Conservation (phyloP, 37 sponge, comb jelly and placozoan species). For the Haliclona indistincta region DNA sequence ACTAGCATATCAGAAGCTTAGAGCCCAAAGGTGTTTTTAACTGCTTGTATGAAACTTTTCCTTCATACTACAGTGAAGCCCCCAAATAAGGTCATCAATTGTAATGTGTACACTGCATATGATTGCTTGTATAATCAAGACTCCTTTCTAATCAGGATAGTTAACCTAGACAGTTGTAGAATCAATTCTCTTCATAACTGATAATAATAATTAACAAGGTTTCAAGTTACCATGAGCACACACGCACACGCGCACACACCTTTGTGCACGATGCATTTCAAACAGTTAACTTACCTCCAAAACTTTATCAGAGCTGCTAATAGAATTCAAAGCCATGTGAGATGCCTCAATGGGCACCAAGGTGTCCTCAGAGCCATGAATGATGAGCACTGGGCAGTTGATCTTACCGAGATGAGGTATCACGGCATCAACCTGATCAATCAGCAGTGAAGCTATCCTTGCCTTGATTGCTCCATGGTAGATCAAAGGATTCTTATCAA, state of each 20-base stretch:
- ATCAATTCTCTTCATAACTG: too few species aligned
- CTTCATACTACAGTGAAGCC: too few species aligned
- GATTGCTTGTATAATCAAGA: too few species aligned
- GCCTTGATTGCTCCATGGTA: conserved; percentile 55
- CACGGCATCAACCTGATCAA: conserved; percentile 1
- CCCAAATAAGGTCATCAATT: too few species aligned
- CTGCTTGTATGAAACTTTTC: too few species aligned
- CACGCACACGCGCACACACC: not conserved
- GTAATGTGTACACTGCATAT: too few species aligned
- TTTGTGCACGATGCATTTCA: not conserved
- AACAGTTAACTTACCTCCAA: conserved; percentile 39
- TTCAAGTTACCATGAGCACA: not conserved
- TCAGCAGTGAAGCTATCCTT: conserved; percentile 32
- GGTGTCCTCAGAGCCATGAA: conserved; percentile 61
- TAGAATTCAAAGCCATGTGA: conserved; percentile 25
- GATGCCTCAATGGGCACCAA: conserved; percentile 62
- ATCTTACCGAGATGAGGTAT: conserved; percentile 11
- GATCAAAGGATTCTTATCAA: conserved; percentile 53
- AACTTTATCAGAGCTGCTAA: conserved; percentile 42
- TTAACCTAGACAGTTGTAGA: not conserved
- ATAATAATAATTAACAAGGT: not conserved
- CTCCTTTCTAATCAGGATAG: too few species aligned
- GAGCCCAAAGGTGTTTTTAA: too few species aligned
- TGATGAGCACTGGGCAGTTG: conserved; percentile 38
- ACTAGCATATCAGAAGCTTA: too few species aligned